These are phyloP conservation scores for Amaurobius ferox DNA, from an alignment of 2,888 invertebrate species.

Conservation along the genomic window DNA sequence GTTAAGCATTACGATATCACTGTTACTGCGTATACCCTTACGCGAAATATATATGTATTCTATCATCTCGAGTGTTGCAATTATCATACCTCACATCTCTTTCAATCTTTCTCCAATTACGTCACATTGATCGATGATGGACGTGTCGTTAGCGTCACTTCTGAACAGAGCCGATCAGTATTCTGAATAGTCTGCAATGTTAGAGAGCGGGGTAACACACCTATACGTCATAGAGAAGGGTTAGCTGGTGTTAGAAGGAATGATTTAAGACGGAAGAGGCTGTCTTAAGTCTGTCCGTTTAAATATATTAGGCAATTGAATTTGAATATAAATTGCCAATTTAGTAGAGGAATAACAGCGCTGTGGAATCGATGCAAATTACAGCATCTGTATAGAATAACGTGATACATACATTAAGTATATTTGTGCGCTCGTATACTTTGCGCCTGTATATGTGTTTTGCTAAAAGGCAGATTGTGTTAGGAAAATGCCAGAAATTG, in stretches of 20 bases:
- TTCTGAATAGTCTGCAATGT: not conserved
- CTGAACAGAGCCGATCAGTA: not conserved
- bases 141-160: constrained; percentile 51
- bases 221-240: not conserved
- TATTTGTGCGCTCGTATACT: too few relatives aligned
- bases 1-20: too few relatives aligned
- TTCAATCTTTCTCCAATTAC: constrained; percentile 67
- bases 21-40: too few relatives aligned
- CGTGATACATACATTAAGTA: too few relatives aligned
- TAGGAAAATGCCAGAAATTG: too few relatives aligned
- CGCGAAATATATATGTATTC: not conserved
- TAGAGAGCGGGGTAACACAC: not conserved
- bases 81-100: constrained; percentile 48
- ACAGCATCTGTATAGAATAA: too few relatives aligned
- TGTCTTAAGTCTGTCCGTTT: not conserved
- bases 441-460: too few relatives aligned
- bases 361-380: too few relatives aligned
- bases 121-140: constrained; percentile 37
- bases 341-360: not conserved
- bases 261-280: not conserved
- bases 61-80: constrained; percentile 27
- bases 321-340: not conserved
- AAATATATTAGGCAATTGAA: not conserved
- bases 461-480: too few relatives aligned
- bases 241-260: not conserved